Evolutionary conservation across 1,140 invertebrate species (phyloP).

Genomic region (Drosophila mayri): DNA sequence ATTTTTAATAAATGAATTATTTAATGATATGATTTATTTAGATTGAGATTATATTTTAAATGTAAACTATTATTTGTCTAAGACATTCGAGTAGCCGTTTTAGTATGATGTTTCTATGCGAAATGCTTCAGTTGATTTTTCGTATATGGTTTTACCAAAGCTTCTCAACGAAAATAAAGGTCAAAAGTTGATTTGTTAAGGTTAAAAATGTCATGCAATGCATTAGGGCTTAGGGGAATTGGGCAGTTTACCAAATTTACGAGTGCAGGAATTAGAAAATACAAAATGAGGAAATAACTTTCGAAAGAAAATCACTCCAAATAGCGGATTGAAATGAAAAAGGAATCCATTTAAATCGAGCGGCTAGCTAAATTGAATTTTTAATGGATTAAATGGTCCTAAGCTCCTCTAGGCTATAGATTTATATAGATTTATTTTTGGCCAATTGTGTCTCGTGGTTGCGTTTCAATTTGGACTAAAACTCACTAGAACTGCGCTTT

Average conservation of each 20-base stretch:
- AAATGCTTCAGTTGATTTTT: conserved; percentile 36
- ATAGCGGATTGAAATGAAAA: conserved; percentile 21
- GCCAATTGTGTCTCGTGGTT: conserved; percentile 50
- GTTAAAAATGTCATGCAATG: conserved; percentile 51
- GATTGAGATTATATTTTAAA: background rate
- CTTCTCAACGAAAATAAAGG: conserved; percentile 20
- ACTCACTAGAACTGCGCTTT: conserved; percentile 26
- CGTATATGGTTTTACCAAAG: conserved; percentile 35
- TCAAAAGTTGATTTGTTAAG: conserved; percentile 32
- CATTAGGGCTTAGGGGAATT: conserved; percentile 15
- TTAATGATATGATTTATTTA: background rate
- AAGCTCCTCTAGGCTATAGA: conserved; percentile 21
- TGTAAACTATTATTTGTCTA: background rate
- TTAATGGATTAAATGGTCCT: conserved; percentile 45
- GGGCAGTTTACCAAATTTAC: conserved; percentile 31
- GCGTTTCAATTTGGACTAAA: conserved; percentile 45
- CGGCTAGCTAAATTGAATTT: conserved; percentile 42
- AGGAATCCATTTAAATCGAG: conserved; percentile 39
- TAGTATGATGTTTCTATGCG: conserved; percentile 2
- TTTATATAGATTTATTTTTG: conserved; percentile 14
- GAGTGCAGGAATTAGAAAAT: conserved; percentile 48
- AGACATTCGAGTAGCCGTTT: conserved; percentile 10
- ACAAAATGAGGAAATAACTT: conserved; percentile 39
- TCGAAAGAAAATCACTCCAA: conserved; percentile 25
- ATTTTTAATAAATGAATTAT: background rate